Evolutionary conservation across 1,140 invertebrate species (phyloP).

Genomic region (Sesamia nonagrioides): DNA sequence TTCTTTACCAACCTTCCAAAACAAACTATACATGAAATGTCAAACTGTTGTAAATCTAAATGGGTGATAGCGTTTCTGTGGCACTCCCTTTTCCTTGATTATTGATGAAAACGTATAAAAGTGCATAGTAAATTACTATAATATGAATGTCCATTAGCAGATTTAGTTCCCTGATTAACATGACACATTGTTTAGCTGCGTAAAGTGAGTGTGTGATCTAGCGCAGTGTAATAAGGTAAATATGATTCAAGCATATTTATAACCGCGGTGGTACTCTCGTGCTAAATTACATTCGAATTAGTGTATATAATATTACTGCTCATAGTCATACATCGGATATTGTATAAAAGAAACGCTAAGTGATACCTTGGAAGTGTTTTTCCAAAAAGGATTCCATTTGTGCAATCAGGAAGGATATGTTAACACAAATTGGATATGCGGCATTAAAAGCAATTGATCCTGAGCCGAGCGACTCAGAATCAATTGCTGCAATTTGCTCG

Average conservation of each 20-base stretch:
- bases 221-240: constrained; percentile 40
- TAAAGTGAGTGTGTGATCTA: constrained; percentile 24
- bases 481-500: too few species aligned
- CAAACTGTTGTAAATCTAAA: constrained; percentile 48
- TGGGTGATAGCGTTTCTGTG: constrained; percentile 51
- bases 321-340: too few species aligned
- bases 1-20: not conserved
- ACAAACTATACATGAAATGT: constrained; percentile 36
- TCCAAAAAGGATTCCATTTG: not conserved
- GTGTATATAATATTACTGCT: not conserved
- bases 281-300: not conserved
- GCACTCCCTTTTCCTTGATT: constrained; percentile 55
- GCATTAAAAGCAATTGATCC: constrained; percentile 25
- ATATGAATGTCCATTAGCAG: constrained; percentile 6
- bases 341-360: constrained; percentile 2
- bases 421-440: constrained; percentile 44
- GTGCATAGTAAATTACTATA: constrained; percentile 12
- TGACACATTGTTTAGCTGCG: constrained; percentile 21
- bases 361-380: not conserved
- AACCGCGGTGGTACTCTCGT: constrained; percentile 4
- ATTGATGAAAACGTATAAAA: constrained; percentile 42
- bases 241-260: constrained; percentile 46
- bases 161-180: constrained; percentile 16
- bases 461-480: not conserved
- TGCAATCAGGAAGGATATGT: constrained; percentile 40